phyloP scores from a whole-genome alignment of 2,113 vertebrate genomes.

The Corythoichthys intestinalis region DNA sequence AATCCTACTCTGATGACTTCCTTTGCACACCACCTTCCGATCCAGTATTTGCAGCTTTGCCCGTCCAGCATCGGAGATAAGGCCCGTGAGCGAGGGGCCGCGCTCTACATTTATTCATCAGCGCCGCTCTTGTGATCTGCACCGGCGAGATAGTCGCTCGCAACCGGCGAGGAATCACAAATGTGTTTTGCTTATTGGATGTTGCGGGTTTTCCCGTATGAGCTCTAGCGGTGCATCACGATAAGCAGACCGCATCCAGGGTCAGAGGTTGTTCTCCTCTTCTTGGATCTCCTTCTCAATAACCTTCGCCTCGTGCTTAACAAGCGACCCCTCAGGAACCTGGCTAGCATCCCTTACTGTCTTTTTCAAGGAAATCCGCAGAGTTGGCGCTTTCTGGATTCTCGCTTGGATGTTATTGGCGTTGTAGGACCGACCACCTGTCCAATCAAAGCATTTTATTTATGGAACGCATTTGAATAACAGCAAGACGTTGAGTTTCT shows the following conservation, averaged over 20 bases:
- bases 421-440: not conserved
- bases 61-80: constrained; percentile 15
- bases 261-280: constrained; percentile 22
- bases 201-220: not conserved
- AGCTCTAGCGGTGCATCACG: constrained; percentile 7
- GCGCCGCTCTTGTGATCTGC: constrained; percentile 15
- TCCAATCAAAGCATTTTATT: not conserved
- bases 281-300: constrained; percentile 7
- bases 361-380: not conserved
- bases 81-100: not conserved
- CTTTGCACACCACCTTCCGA: constrained; percentile 19
- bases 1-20: constrained; percentile 24
- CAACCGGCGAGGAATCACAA: constrained; percentile 4
- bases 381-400: not conserved
- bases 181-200: constrained; percentile 5
- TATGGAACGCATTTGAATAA: not conserved
- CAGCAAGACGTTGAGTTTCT: not conserved
- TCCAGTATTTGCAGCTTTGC: constrained; percentile 8
- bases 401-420: not conserved
- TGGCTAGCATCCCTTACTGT: not conserved
- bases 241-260: constrained; percentile 2
- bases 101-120: constrained; percentile 36
- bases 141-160: not conserved
- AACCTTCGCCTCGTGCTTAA: constrained; percentile 35
- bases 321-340: constrained; percentile 5